Base-by-base conservation (phyloP, 2,113 vertebrate genomes). In the Shinisaurus crocodilurus region DNA sequence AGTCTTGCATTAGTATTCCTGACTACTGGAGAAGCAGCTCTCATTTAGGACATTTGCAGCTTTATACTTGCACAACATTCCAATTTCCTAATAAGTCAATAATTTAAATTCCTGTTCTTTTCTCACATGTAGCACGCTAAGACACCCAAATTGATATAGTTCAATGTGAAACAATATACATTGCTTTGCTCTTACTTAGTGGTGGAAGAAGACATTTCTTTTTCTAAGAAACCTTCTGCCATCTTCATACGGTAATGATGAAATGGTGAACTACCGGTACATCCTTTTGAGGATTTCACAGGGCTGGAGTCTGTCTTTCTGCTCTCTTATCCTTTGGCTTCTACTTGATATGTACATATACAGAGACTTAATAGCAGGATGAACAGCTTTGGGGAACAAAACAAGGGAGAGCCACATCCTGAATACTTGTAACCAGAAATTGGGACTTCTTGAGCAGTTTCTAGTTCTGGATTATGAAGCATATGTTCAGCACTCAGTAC, bases 181-280 rank as follows among this genome's bases (percentile, higher is more conserved):
- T 27, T 77, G 86, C 45, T 76, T 88, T 91, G 45, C n/a, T 18
- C 13, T 23, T 82, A 9, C 50, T 13, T 43, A 40, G 43, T 37
- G 10, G 32, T 69, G 9, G 50, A 67, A 90, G 87, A 20, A 83
- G 67, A 23, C 67, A 37, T 85, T 90, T 90, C 74, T 91, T 82
- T 93, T 82, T 88, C n/a, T 60, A 89, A 57, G 76, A 91, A 45
- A 18, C n/a, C 87, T 43, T 57, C 88, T 85, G 82, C 34, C 25
- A 23, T 34, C 45, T 48, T 79, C n/a, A 23, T 48, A 34, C 86
- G 48, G n/a, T 20, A 13, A 40, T 76, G 15, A 69, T 43, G n/a
- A 88, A 43, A 3, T 60, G 34, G n/a, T 75, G 48, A 63, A 16
- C 40, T 87, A 27, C n/a, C n/a, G n/a, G n/a, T n/a, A n/a, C 34